Evolutionary conservation across 2,888 invertebrate genomes (phyloP), one percentile per base, ranked within the genome.

Genomic region (Oscheius sp.): DNA sequence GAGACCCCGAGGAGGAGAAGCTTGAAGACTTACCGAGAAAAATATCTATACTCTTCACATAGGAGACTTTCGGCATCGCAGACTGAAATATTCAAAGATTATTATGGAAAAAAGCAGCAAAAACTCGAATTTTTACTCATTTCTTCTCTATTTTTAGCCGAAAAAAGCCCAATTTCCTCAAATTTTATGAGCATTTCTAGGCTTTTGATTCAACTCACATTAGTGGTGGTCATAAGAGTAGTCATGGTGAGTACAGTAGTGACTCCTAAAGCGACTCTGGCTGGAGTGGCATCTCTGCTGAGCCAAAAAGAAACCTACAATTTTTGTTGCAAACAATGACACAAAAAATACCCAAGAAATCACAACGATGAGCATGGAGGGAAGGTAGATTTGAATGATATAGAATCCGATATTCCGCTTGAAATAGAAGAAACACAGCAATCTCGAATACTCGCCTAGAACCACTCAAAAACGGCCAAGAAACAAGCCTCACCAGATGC

Each of bases 331-430:
- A 17, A 20, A 6, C 46, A 20, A 20, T 46, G n/a, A n/a, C 10
- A 46, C 50, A 12, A 71, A 72, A 15, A 66, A 65, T 5, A 82
- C 81, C 80, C 81, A 83, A 1, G 75, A 75, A 33, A 82, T 82
- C 55, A 80, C 72, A 33, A 82, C 82, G 17, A 82, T 80, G 89
- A 95, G 91, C 89, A 80, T 73, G 8, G 80, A 79, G 87, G 95
- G 95, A 90, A 95, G 94, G 91, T 95, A 95, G 90, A 95, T 95
- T 91, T 95, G 95, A 89, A 95, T 95, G 87, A 95, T 91, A 91
- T 95, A 95, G 91, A 95, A 95, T 87, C 95, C 95, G 94, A 95
- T 95, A 87, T 94, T 94, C 84, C 95, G 92, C 86, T 95, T 94
- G 90, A 96, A 82, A 4, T 82, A 67, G 67, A 86, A 81, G 48